These are phyloP conservation scores for Odontesthes bonariensis DNA, from an alignment of 2,113 vertebrate genomes.

Conservation along the genomic window DNA sequence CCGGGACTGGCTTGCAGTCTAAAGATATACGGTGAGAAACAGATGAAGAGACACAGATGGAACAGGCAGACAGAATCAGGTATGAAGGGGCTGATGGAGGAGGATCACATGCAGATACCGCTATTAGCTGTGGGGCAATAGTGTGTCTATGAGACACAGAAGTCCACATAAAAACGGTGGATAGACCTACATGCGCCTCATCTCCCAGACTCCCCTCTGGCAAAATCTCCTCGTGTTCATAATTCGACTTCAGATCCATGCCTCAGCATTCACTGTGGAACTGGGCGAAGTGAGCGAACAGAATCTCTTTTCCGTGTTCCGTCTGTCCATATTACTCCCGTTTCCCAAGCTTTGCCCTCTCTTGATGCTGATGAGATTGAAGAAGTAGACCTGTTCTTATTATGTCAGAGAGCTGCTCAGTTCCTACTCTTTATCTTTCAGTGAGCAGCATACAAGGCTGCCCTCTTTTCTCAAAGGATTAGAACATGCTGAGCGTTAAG, in stretches of 20 bases:
- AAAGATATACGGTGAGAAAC: slow-evolving; percentile 40
- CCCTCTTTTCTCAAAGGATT: slow-evolving; percentile 61
- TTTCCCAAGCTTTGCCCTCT: slow-evolving; percentile 22
- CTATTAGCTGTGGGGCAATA: slow-evolving; percentile 44
- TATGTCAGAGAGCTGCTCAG: slow-evolving; percentile 39
- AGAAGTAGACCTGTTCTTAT: slow-evolving; percentile 42
- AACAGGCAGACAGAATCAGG: slow-evolving; percentile 24
- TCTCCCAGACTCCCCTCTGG: slow-evolving; percentile 46
- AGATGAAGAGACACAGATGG: slow-evolving; percentile 12
- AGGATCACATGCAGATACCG: slow-evolving; percentile 39
- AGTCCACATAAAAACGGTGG: not conserved
- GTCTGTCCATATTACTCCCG: slow-evolving; percentile 28
- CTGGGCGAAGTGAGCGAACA: slow-evolving; percentile 36
- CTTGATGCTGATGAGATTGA: slow-evolving; percentile 58
- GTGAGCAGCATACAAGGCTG: slow-evolving; percentile 49
- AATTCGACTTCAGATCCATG: slow-evolving; percentile 73
- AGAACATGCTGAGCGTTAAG: slow-evolving; percentile 57
- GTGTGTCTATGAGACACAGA: not conserved
- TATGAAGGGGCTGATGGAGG: slow-evolving; percentile 24
- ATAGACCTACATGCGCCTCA: slow-evolving; percentile 7
- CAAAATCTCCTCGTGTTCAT: slow-evolving; percentile 62
- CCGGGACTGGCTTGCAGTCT: slow-evolving; percentile 49
- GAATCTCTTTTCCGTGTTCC: slow-evolving; percentile 17
- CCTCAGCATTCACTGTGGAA: slow-evolving; percentile 57
- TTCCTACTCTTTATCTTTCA: slow-evolving; percentile 54